Base-by-base conservation (phyloP, 2,888 invertebrate genomes). In the Drosophila prolongata region DNA sequence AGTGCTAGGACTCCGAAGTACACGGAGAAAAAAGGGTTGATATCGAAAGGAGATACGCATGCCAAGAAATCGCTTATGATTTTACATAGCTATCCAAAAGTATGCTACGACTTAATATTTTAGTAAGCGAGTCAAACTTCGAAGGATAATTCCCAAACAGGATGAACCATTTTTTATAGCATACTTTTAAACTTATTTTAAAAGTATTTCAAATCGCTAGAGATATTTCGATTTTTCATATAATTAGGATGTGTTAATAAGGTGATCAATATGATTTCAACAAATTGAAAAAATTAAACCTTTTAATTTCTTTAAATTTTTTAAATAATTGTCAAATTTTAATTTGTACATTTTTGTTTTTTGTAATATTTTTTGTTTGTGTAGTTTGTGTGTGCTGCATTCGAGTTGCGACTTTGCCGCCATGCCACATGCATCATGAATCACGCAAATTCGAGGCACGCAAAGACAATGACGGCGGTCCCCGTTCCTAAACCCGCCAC, bases 391-490 rank as follows among this genome's bases (percentile, higher is more conserved):
- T 53, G 61, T 61, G 46, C 14, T 68, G 69, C 70, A 69, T 56
- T 68, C 37, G n/a, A 62, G 62, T 58, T 70, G 46, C 58, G 50
- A 58, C 46, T 42, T 59, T 53, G 35, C 19, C 35, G 52, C 60
- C 60, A 27, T 68, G 66, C 67, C 47, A 49, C 68, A 61, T 68
- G 60, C 54, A 68, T 57, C 71, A 76, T 83, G 82, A 83, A 84
- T 84, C 82, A 83, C 82, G 82, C 85, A 80, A 84, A 47, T 53
- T 61, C 59, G 64, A 43, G 53, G 58, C 59, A 68, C 58, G 72
- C 58, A 72, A 65, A 75, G 42, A 80, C 78, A 79, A 80, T 82
- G 82, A 82, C 82, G 82, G 78, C 84, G 79, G 79, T 67, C 34
- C 61, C 16, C 11, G 6, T 14, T 8, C 30, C 30, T 24, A 24